Percentiles rank a stretch among this genome's conserved stretches.
Evolutionary conservation across 2,888 invertebrate genomes (phyloP).

Genomic region (Troilus luridus): DNA sequence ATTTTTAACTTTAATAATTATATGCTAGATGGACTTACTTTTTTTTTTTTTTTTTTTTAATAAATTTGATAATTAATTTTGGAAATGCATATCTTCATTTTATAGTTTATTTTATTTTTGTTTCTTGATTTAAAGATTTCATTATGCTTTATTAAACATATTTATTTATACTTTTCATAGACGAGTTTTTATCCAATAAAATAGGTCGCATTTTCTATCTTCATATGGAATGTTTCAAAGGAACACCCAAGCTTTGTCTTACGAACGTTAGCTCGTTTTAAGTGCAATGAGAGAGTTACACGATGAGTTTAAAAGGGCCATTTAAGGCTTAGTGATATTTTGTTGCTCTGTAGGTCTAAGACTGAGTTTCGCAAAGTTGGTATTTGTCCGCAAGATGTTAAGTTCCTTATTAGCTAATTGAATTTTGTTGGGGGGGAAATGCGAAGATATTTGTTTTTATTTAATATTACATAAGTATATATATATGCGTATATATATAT

Average conservation of each 20-base stretch:
- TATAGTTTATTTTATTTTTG: neutral
- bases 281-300: neutral
- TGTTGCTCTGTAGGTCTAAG: conserved; percentile 18
- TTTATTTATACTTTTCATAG: neutral
- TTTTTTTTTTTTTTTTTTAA: too few species aligned
- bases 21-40: too few species aligned
- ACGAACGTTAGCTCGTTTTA: neutral
- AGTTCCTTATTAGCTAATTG: conserved; percentile 1
- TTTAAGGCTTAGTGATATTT: conserved; percentile 26
- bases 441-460: neutral
- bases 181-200: neutral
- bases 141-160: neutral
- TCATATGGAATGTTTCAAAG: neutral
- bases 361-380: neutral
- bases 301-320: neutral
- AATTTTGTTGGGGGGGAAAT: neutral
- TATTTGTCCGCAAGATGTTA: conserved; percentile 42
- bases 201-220: neutral
- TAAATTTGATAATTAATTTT: too few species aligned
- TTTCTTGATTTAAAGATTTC: neutral
- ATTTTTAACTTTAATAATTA: too few species aligned
- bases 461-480: neutral
- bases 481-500: neutral
- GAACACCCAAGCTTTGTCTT: neutral
- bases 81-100: too few species aligned